These are phyloP conservation scores for Gambusia yucatana DNA, from an alignment of 2,797 vertebrate species.

Conservation along the genomic window DNA sequence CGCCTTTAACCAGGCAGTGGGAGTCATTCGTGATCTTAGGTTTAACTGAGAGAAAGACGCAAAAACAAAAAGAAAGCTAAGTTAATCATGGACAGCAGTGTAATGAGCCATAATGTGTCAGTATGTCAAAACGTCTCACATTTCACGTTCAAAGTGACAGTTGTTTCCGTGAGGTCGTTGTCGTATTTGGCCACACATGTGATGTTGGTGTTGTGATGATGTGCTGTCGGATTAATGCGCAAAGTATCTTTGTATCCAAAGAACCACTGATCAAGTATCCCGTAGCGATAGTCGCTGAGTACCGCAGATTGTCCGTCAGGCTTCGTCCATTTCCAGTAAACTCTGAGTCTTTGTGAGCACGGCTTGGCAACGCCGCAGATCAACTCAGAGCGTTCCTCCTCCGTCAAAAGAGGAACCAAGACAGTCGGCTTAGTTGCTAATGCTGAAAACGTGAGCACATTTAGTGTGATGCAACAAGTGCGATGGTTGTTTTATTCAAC, in stretches of 20 bases:
- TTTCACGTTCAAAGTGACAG: constrained; percentile 29
- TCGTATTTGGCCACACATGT: constrained; percentile 22
- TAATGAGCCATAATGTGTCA: neutral
- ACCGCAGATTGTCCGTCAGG: neutral
- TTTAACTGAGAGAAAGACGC: neutral
- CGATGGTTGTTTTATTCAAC: neutral
- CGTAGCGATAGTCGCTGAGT: neutral
- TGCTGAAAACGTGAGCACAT: constrained; percentile 22
- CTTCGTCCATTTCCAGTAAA: constrained; percentile 8
- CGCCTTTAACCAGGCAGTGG: constrained; percentile 6
- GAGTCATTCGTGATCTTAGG: constrained; percentile 19
- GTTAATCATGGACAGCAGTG: neutral
- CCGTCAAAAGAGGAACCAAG: rapidly evolving
- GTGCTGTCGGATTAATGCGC: constrained; percentile 9
- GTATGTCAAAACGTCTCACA: constrained; percentile 15
- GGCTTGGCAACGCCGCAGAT: rapidly evolving
- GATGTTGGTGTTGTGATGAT: constrained; percentile 36
- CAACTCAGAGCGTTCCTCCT: neutral
- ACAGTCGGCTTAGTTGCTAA: neutral
- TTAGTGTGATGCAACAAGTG: neutral
- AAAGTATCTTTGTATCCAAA: neutral
- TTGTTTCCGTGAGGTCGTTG: neutral
- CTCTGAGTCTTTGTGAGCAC: rapidly evolving
- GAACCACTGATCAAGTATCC: neutral
- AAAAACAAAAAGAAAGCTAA: constrained; percentile 4